Evolutionary conservation across 2,888 invertebrate genomes (phyloP).

Genomic region (Andrena camellia): DNA sequence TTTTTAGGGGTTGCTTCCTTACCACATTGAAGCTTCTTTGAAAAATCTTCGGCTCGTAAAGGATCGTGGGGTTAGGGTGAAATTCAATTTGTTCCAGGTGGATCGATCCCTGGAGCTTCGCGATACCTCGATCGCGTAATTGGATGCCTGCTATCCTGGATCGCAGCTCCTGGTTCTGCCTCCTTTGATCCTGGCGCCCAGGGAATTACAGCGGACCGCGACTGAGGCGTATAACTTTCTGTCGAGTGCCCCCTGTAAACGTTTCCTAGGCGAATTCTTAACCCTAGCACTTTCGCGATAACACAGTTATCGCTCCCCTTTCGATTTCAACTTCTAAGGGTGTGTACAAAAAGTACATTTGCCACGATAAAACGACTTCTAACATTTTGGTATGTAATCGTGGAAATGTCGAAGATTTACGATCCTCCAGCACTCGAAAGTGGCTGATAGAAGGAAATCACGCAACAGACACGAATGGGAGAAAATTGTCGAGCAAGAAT

Average conservation of each 20-base stretch:
- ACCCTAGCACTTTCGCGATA: not conserved
- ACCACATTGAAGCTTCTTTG: not conserved
- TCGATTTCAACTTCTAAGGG: too few relatives aligned
- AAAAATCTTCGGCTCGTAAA: not conserved
- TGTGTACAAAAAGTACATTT: too few relatives aligned
- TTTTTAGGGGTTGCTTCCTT: not conserved
- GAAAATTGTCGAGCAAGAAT: constrained; percentile 3
- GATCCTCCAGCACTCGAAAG: not conserved
- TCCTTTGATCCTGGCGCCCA: not conserved
- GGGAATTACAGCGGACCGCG: not conserved
- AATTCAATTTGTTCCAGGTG: constrained; percentile 14
- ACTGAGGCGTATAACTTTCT: not conserved
- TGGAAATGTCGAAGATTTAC: not conserved
- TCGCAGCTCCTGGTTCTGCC: not conserved
- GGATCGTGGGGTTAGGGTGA: not conserved
- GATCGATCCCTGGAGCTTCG: not conserved
- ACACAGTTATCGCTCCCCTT: too few relatives aligned
- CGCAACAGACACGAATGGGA: constrained; percentile 11
- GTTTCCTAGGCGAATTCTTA: not conserved
- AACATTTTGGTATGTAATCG: not conserved
- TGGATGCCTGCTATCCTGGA: not conserved
- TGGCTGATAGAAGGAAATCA: constrained; percentile 7
- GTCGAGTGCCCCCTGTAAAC: not conserved
- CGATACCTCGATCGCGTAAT: constrained; percentile 18
- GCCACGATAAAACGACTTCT: not conserved